Evolutionary conservation across 2,113 vertebrate species (phyloP), one percentile per base, ranked within the genome.

Genomic region (Coryphaenoides rupestris): DNA sequence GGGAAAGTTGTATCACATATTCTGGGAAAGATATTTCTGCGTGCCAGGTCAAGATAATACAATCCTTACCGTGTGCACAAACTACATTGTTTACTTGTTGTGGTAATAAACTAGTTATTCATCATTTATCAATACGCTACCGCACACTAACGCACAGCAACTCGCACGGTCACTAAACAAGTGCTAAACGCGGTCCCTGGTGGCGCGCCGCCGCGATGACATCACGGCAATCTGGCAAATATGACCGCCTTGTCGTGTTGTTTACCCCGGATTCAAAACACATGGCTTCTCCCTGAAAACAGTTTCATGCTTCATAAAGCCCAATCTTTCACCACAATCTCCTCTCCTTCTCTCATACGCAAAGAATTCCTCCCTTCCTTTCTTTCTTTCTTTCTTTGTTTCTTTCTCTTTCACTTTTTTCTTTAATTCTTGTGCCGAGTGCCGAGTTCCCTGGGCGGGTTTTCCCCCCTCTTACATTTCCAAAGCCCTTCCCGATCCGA

Each of bases 401-500:
- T 60, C 28, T 46, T 28, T 60, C 19, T n/a, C 46, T 28, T 28
- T 28, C 26, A n/a, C 6, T 28, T 28, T 6, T 28, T 28, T 28
- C 26, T 28, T 28, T 28, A 3, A 4, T 28, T 28, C 26, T 28
- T 28, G 3, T n/a, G n/a, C n/a, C 19, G 13, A 45, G 15, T 73
- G 52, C 60, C 61, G n/a, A 40, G 58, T 55, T 55, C 66, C 57
- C 7, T 33, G 62, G 26, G 26, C 26, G 6, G 26, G 15, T 19
- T 55, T 58, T 22, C 5, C 60, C 46, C 57, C 50, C 28, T 68
- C 45, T 45, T 22, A 22, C 54, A 62, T 63, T 52, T 70, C 71
- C n/a, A 50, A 4, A 63, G 46, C 59, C 74, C 59, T 55, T 65
- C 70, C 72, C 54, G 63, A 57, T 66, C 68, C 54, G 63, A 61